phyloP scores from a whole-genome alignment of 2,113 vertebrate genomes.

The Eira barbara region DNA sequence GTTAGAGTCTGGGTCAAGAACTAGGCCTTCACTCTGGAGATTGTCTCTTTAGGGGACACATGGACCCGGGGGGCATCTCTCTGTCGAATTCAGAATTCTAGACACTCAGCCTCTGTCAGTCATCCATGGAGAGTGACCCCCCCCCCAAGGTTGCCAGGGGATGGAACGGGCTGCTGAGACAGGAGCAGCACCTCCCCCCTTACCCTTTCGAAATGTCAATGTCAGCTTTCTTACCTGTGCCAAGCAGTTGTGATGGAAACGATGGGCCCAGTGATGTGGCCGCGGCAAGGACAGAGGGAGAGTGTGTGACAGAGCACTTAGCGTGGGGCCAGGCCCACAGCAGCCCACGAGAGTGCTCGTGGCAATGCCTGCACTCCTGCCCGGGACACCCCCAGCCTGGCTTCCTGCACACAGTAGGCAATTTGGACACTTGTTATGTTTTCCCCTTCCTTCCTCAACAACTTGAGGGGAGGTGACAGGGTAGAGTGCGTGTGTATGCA shows the following conservation, averaged over 20 bases:
- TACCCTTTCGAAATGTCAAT: neutral
- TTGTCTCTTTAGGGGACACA: neutral
- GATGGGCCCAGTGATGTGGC: neutral
- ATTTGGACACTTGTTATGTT: too few species aligned
- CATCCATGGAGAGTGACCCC: neutral
- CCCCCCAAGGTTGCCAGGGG: neutral
- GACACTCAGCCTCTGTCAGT: neutral
- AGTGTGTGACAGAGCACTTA: too few species aligned
- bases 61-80: neutral
- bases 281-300: too few species aligned
- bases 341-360: rapidly evolving
- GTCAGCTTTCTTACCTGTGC: neutral
- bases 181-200: too few species aligned
- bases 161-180: neutral
- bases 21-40: neutral
- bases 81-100: neutral
- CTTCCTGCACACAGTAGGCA: neutral
- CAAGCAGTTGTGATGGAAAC: neutral
- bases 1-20: neutral
- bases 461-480: neutral
- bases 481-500: neutral
- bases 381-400: neutral
- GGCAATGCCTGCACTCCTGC: rapidly evolving
- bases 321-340: neutral
- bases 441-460: neutral